Base-by-base conservation (phyloP, 2,888 invertebrate genomes). In the Leptinotarsa tumamoca region DNA sequence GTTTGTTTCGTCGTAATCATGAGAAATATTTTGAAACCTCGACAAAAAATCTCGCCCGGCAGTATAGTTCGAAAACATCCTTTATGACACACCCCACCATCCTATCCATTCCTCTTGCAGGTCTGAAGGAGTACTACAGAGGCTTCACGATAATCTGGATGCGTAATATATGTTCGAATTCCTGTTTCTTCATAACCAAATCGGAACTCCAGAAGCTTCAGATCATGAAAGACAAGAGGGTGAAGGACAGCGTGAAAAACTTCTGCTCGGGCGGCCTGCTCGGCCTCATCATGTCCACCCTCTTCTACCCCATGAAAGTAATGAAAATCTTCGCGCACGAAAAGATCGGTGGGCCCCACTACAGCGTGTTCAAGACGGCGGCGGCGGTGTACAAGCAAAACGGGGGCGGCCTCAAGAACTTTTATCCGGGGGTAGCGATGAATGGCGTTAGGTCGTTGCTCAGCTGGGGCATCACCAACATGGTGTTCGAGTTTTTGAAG, bases 391-490 rank as follows among this genome's bases (percentile, higher is more conserved):
- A 82, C 51, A 63, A 51, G 14, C 68, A 54, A 68, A 73, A 80
- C 67, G 74, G 72, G 1, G 68, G 71, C 49, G 79, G 82, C 10
- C 61, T 81, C 15, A 69, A 10, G 27, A 82, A 80, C 68, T 82
- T 82, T 71, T 82, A 81, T 72, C 72, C 75, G 51, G 82, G 82
- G 23, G 71, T 78, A 3, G 21, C 70, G 23, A 23, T 76, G 17
- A 80, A 80, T 69, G 72, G 72, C 56, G 21, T 23, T 21, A 75
- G 79, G 67, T 73, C 80, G 0, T 52, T 81, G 27, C 69, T 82
- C 71, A 74, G 78, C 50, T 82, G 82, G 81, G 81, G 82, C 18
- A 74, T 82, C 56, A 81, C 82, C 17, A 78, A 79, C 74, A 75
- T 73, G 75, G 68, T 71, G 18, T 78, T 68, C n/a, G 75, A 78